Base-by-base conservation (phyloP, 2,888 invertebrate species). In the Nomada fabriciana region DNA sequence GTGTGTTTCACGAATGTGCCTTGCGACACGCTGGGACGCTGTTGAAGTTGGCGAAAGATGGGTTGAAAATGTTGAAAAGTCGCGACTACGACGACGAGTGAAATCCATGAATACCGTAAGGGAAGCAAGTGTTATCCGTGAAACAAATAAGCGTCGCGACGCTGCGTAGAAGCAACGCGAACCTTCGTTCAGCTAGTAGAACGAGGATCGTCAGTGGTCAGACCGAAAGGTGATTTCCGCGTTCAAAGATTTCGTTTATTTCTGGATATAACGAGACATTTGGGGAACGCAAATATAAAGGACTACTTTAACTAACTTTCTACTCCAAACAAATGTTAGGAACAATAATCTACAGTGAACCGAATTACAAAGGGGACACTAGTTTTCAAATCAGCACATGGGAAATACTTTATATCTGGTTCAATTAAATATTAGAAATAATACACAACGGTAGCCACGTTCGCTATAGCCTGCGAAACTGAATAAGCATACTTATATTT, bases 1-100 rank as follows among this genome's bases (percentile, higher is more conserved):
- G 60, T 64, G 86, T 36, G 29, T 43, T 86, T 86, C 79, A 86
- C 60, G 64, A 9, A 50, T 68, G 29, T 15, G 36, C 15, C n/a
- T 29, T 7, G 57, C 9, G 75, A 68, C 29, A 60, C 29, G 36
- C 11, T 55, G 3, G 60, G 13, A 47, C 15, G 13, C 2, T 57
- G 55, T 25, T 25, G 25, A 25, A 11, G n/a, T 53, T 18, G 55
- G n/a, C 52, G 29, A 57, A 71, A 36, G 43, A 36, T 5, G 65
- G 65, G 53, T 53, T 61, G 78, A 43, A 71, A 42, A 42, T 29
- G 52, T 55, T 53, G 23, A 53, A 57, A 23, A 10, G 63, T 20
- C 20, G 18, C 18, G 61, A 36, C 20, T 20, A 13, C 47, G 68
- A 23, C n/a, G 36, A 55, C n/a, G 25, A 57, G 3, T 25, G 64